Base-by-base conservation (phyloP, 2,888 invertebrate species). In the Reticulitermes lucifugus region DNA sequence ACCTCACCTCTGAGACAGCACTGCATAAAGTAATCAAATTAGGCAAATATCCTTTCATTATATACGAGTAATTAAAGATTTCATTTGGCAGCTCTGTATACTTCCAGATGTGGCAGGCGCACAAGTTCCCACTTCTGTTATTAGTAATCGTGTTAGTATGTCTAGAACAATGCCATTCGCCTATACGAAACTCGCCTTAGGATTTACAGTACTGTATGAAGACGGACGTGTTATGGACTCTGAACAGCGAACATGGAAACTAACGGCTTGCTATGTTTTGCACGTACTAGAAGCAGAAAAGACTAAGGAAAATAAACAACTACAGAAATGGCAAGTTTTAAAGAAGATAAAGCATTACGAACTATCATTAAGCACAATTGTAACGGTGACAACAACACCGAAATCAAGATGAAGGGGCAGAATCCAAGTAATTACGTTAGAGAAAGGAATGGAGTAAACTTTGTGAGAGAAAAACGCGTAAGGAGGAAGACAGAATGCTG, bases 281-380 rank as follows among this genome's bases (percentile, higher is more conserved):
- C 41, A 35, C 1, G 71, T 5, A 73, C 18, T 14, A 14, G 46
- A 29, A 21, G 79, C 79, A 43, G 25, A 18, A 79, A 9, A 25
- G 25, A n/a, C 9, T 25, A 65, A 21, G 21, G 41, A 73, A 73
- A 41, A 41, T 73, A 73, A 73, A 41, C 73, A 73, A 41, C 41
- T 73, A 29, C 35, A 73, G 73, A 83, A 83, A 51, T 83, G 83
- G 71, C 71, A 46, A 65, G 43, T 83, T 83, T 83, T 43, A 70
- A 83, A 73, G 83, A 83, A 73, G 83, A 83, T 51, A 83, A 83
- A 83, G 73, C n/a, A 71, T 83, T 83, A 73, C 79, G 25, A 73
- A 73, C 73, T 73, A 73, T 73, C 73, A 73, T 73, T 73, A 73
- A n/a, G 65, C 65, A 25, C n/a, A 25, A 25, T 65, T n/a, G 65